phyloP scores from a whole-genome alignment of 2,797 vertebrate genomes.

The Todus mexicanus region DNA sequence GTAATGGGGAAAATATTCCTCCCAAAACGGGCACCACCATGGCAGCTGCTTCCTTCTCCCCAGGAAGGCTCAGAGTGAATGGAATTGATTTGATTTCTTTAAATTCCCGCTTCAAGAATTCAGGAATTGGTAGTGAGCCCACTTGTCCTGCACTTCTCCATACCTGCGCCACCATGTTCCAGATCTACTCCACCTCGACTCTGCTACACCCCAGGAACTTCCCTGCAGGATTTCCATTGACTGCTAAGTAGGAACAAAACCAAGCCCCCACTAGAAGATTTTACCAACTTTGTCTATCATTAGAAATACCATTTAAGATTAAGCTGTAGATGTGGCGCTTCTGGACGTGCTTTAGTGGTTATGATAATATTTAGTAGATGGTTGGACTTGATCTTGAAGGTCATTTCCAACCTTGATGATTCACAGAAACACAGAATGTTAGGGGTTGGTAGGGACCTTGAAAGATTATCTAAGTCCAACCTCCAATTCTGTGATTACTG shows the following conservation, averaged over 20 bases:
- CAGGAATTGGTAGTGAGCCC: background rate
- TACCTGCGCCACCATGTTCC: background rate
- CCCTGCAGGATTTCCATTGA: background rate
- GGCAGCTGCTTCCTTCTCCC: background rate
- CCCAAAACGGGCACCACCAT: background rate
- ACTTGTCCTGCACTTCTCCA: background rate
- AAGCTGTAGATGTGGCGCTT: no score
- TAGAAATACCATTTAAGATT: no score
- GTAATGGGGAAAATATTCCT: background rate
- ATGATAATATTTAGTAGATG: no score
- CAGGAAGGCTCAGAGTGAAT: background rate
- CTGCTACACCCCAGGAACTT: background rate
- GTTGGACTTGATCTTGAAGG: no score
- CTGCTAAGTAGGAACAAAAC: background rate
- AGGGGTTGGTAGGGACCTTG: no score
- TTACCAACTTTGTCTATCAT: background rate
- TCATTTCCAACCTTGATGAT: no score
- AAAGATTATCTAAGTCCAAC: no score
- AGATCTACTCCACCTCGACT: background rate
- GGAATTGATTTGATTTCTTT: background rate
- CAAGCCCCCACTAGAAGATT: background rate
- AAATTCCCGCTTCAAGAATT: background rate
- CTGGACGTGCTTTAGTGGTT: no score
- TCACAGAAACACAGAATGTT: no score
- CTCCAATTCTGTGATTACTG: background rate